A percentile compares a stretch with the other conserved stretches of the same genome.
Evolutionary conservation across 2,113 vertebrate species (phyloP).

Genomic region (Panthera tigris): DNA sequence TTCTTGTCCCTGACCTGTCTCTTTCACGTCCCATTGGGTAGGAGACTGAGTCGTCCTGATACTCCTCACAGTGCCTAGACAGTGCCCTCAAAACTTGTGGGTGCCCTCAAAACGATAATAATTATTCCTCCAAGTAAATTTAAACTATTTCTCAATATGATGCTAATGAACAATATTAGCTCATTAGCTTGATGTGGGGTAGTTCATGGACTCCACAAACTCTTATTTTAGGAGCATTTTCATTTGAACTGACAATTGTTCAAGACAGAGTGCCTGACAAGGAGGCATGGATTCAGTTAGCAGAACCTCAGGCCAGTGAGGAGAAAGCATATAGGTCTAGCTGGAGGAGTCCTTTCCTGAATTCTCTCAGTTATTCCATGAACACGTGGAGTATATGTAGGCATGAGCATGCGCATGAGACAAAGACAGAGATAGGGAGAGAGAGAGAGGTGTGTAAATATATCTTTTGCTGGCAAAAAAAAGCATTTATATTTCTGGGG

Average conservation of each 20-base stretch:
- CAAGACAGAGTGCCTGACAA: neutral
- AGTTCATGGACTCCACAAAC: neutral
- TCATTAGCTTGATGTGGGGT: neutral
- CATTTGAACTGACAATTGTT: constrained; percentile 28
- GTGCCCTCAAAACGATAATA: neutral
- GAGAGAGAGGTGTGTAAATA: neutral
- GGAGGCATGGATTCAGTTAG: neutral
- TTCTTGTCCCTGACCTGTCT: neutral
- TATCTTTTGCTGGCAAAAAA: neutral
- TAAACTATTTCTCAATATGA: neutral
- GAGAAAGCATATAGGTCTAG: neutral
- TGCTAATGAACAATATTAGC: neutral
- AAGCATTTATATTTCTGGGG: neutral
- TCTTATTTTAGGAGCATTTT: neutral
- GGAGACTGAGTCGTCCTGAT: neutral
- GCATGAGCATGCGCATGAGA: too few relatives aligned
- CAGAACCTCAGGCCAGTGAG: neutral
- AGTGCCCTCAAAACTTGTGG: neutral
- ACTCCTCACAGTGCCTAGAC: too few relatives aligned
- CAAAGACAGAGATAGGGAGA: neutral
- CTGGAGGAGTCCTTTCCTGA: neutral
- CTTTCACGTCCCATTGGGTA: neutral
- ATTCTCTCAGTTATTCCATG: neutral
- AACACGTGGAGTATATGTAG: neutral
- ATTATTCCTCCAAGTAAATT: neutral